Evolutionary conservation across 2,888 invertebrate species (phyloP), one percentile per base, ranked within the genome.

Genomic region (Lasioglossum zephyrum): DNA sequence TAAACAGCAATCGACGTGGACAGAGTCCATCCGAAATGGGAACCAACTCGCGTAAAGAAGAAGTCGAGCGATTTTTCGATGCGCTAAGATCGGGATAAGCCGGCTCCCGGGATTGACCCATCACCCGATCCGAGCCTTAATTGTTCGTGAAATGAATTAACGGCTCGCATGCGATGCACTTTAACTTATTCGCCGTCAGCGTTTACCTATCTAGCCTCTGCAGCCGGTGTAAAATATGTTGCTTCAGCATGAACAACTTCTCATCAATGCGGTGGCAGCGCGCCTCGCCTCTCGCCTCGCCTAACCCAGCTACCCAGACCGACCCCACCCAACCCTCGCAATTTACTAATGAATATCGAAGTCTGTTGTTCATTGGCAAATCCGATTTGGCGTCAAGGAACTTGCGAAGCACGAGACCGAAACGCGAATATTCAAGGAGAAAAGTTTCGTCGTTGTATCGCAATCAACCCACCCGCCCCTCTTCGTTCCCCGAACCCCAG

Each of bases 61-160:
- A 53, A 66, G 57, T 66, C 44, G 66, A 39, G 63, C 70, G 75
- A 88, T 84, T 80, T 78, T 82, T 86, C 84, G 77, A 86, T 57
- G 87, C 75, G 76, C 53, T 72, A 70, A 81, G 81, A 85, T 85
- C 82, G 81, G 81, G 87, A 90, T 89, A 88, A 90, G 80, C 80
- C 66, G 36, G 41, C 60, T 16, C 78, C 73, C 73, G 77, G 89
- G 79, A 91, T 90, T 89, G 87, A 91, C 86, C 91, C 91, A 87
- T 91, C 91, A 86, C 87, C 73, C 44, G 87, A 87, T 84, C 70
- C 85, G 72, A 79, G 72, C 79, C 90, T 88, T 93, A 93, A 94
- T 94, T 93, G 93, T 93, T 91, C 93, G 88, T 86, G 90, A 93
- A 94, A 94, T 92, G 92, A 94, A 94, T 94, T 94, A 93, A 94